A percentile compares a stretch with the other conserved stretches of the same genome.
phyloP scores from a whole-genome alignment of 2,888 invertebrate species.

The Melitaea athalia region DNA sequence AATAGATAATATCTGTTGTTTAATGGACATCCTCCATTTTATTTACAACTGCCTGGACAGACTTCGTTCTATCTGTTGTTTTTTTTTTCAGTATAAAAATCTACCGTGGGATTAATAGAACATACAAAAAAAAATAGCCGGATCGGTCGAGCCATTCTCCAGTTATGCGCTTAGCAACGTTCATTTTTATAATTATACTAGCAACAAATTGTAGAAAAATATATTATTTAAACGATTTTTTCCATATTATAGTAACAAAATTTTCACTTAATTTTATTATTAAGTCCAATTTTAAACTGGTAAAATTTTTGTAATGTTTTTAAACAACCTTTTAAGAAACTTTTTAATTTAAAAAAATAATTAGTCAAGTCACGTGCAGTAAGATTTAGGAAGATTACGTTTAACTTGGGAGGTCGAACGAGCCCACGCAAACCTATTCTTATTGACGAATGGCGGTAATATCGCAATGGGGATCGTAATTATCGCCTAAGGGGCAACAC shows the following conservation, averaged over 20 bases:
- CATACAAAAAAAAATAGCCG: no score
- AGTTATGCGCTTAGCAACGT: no score
- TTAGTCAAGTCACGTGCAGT: not conserved
- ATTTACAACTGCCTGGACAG: no score
- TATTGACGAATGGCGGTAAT: slow-evolving; percentile 36
- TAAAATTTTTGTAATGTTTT: no score
- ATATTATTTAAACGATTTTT: not conserved
- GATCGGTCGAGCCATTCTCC: no score
- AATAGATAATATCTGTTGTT: not conserved
- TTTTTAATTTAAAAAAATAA: not conserved
- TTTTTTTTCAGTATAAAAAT: no score
- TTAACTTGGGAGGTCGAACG: slow-evolving; percentile 22
- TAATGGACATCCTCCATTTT: not conserved
- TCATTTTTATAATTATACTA: not conserved
- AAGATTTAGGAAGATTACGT: slow-evolving; percentile 15
- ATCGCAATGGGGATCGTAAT: slow-evolving; percentile 38
- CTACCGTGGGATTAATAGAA: no score
- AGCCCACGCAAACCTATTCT: slow-evolving; percentile 30
- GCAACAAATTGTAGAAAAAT: not conserved
- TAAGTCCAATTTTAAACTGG: no score
- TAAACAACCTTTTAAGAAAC: no score
- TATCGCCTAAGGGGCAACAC: slow-evolving; percentile 33
- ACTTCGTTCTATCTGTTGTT: no score
- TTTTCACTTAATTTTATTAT: not conserved
- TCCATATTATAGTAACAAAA: not conserved